These are phyloP conservation scores for Amniataba percoides DNA, from an alignment of 2,797 vertebrate genomes.

Conservation along the genomic window DNA sequence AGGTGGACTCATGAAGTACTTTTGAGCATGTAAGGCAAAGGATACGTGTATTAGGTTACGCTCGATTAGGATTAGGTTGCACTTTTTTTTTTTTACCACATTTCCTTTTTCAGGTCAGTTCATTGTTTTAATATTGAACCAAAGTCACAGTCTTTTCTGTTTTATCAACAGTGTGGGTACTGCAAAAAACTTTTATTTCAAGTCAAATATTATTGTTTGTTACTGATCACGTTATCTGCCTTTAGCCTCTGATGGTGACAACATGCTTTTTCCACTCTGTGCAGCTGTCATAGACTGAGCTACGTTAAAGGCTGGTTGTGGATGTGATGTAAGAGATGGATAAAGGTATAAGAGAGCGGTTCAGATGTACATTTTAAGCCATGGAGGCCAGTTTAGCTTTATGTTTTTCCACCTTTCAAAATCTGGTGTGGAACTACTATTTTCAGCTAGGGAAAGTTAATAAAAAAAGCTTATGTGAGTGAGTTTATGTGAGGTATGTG, in stretches of 20 bases:
- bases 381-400: not conserved
- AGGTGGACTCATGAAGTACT: not conserved
- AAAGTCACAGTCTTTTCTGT: not conserved
- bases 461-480: not conserved
- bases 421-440: not conserved
- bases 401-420: not conserved
- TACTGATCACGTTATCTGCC: not conserved
- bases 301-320: no score
- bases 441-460: not conserved
- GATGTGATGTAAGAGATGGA: no score
- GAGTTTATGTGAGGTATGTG: not conserved
- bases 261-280: no score
- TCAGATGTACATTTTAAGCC: not conserved
- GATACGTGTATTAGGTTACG: not conserved
- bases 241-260: no score
- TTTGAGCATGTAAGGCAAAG: not conserved
- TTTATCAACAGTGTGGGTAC: not conserved
- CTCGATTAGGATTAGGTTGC: not conserved
- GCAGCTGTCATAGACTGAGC: no score
- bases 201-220: not conserved
- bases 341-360: not conserved
- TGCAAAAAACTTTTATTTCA: not conserved
- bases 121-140: not conserved
- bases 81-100: not conserved
- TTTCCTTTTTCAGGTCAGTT: not conserved